phyloP scores from a whole-genome alignment of 2,888 invertebrate species.

The Parelbella ahira region DNA sequence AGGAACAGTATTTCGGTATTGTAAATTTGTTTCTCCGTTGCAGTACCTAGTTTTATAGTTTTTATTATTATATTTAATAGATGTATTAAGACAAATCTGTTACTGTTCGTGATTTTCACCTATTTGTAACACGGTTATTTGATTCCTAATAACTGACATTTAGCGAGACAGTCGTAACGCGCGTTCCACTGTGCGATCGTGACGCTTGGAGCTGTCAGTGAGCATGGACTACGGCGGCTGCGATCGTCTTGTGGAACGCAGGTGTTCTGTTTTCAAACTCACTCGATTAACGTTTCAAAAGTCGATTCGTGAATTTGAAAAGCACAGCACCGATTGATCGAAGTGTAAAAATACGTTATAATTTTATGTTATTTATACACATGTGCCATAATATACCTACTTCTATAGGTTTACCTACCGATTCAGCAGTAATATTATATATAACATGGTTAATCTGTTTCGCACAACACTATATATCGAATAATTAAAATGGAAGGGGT shows the following conservation, averaged over 20 bases:
- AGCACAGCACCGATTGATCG: constrained; percentile 39
- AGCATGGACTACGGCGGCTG: no score
- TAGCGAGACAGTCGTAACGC: constrained; percentile 23
- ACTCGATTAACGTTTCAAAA: constrained; percentile 29
- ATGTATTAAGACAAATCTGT: constrained; percentile 48
- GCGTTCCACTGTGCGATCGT: no score
- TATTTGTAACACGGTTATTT: constrained; percentile 34
- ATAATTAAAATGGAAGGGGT: constrained; percentile 9
- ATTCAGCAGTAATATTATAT: constrained; percentile 41
- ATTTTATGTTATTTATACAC: constrained; percentile 57
- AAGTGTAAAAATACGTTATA: constrained; percentile 51
- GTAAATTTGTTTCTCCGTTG: constrained; percentile 56
- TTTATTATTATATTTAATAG: constrained; percentile 63
- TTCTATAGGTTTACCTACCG: constrained; percentile 56
- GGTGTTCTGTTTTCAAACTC: constrained; percentile 25
- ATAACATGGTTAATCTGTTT: constrained; percentile 28
- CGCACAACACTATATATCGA: constrained; percentile 30
- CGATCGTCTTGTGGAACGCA: no score
- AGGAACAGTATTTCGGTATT: constrained; percentile 72
- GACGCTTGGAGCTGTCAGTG: no score
- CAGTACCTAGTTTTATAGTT: constrained; percentile 70
- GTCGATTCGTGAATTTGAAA: constrained; percentile 39
- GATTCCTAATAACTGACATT: constrained; percentile 30
- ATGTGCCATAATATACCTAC: constrained; percentile 68
- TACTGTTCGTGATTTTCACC: constrained; percentile 31